Percentiles rank a stretch among this genome's conserved stretches.
Evolutionary conservation across 2,888 invertebrate genomes (phyloP).

Genomic region (Petrophora chlorosata): DNA sequence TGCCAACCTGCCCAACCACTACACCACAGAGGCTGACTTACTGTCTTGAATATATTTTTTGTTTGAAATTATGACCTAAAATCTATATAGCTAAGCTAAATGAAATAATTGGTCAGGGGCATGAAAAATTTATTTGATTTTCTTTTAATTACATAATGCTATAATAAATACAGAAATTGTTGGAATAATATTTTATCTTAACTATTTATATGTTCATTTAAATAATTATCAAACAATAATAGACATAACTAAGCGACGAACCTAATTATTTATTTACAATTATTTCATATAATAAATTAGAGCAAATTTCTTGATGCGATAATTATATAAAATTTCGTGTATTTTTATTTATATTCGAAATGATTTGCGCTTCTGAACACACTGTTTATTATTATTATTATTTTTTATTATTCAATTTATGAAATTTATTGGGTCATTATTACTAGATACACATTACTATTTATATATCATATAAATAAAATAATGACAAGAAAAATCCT

Average conservation of each 20-base stretch:
- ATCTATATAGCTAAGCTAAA: neutral
- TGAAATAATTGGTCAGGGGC: slow-evolving; percentile 65
- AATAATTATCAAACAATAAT: slow-evolving; percentile 71
- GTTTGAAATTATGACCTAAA: too few relatives aligned
- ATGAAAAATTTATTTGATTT: slow-evolving; percentile 81
- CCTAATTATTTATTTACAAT: slow-evolving; percentile 77
- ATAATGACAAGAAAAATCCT: too few relatives aligned
- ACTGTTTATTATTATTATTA: slow-evolving; percentile 4
- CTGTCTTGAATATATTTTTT: too few relatives aligned
- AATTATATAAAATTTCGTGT: slow-evolving; percentile 40
- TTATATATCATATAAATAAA: neutral
- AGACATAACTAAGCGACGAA: slow-evolving; percentile 68
- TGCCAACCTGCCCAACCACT: too few relatives aligned
- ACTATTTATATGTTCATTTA: slow-evolving; percentile 64
- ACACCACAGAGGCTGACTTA: too few relatives aligned
- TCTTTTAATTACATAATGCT: slow-evolving; percentile 79
- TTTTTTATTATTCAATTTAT: neutral
- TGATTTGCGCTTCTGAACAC: slow-evolving; percentile 30
- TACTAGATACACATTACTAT: too few relatives aligned
- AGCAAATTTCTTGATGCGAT: slow-evolving; percentile 42
- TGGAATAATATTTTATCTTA: slow-evolving; percentile 64
- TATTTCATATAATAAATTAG: slow-evolving; percentile 66
- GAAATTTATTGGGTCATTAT: too few relatives aligned
- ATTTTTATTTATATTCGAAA: slow-evolving; percentile 1
- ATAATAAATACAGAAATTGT: slow-evolving; percentile 82